A percentile compares a stretch with the other conserved stretches of the same genome.
Conservation (phyloP, 2,797 vertebrate genomes). For the Enteromius treurensis region DNA sequence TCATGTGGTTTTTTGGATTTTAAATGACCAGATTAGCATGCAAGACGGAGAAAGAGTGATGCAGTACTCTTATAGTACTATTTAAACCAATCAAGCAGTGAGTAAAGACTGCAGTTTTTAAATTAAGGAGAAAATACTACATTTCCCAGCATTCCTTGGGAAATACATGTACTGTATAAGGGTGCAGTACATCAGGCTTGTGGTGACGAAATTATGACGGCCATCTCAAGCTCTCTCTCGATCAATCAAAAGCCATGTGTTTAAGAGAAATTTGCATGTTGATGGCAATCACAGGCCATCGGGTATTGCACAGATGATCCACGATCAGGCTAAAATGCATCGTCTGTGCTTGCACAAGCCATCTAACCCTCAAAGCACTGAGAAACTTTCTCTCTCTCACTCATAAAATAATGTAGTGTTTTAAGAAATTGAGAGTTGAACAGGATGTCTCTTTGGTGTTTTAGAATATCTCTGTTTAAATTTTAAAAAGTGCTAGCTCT, state of each 20-base stretch:
- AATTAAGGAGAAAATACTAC: constrained; percentile 57
- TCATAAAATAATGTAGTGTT: constrained; percentile 18
- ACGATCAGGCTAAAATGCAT: constrained; percentile 32
- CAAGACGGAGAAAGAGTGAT: constrained; percentile 22
- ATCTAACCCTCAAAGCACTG: constrained; percentile 43
- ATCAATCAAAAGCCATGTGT: constrained; percentile 72
- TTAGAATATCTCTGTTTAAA: constrained; percentile 43
- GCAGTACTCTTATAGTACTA: constrained; percentile 48
- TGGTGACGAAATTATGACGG: constrained; percentile 58
- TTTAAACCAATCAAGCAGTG: constrained; percentile 43
- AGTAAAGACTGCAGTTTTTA: constrained; percentile 57
- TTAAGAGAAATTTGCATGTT: constrained; percentile 69
- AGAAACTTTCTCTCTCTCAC: constrained; percentile 56
- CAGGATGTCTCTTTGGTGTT: constrained; percentile 16
- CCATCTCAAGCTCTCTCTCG: constrained; percentile 67
- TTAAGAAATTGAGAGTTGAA: constrained; percentile 38
- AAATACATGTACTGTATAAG: constrained; percentile 57
- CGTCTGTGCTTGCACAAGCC: constrained; percentile 52
- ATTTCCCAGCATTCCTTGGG: constrained; percentile 58
- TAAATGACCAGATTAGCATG: constrained; percentile 44
- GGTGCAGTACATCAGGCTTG: constrained; percentile 63
- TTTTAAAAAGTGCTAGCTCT: constrained; percentile 22
- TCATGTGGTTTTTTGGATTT: constrained; percentile 37
- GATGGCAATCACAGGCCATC: constrained; percentile 52
- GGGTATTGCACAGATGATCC: constrained; percentile 30